Evolutionary conservation across 1,140 invertebrate genomes (phyloP), one percentile per base, ranked within the genome.

Genomic region (Matsumurasca onukii): DNA sequence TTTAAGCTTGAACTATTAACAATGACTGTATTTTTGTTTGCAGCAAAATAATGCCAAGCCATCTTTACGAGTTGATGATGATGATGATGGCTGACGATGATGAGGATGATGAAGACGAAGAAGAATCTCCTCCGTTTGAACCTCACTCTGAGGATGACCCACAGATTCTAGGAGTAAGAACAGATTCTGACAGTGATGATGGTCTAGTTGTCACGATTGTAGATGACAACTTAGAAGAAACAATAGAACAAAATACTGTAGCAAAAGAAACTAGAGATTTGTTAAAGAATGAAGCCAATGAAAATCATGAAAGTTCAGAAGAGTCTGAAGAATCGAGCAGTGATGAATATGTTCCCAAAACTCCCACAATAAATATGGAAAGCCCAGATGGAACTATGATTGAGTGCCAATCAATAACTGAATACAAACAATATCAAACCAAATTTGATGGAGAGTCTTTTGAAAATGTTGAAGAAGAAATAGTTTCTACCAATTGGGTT

Each of bases 371-470:
- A 78, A 22, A 78, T 76, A 62, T 61, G 22, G 30, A 49, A 65
- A 66, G 73, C 79, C 82, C 31, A 78, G 74, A 70, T 78, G 76
- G 63, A 72, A 76, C 64, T 29, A 27, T 59, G 22, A 9, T 59
- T 59, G 55, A 59, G 25, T 59, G 25, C 25, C 25, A 59, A 22
- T 59, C 55, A 12, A 59, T 59, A 9, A 59, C 2, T 59, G 55
- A 59, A 27, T 59, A 59, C 25, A 59, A 73, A 70, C 24, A 76
- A 75, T 67, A 73, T 69, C 34, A 49, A 71, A 71, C 51, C 73
- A 78, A 34, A 76, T 81, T 79, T 73, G 79, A 78, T 75, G 75
- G 27, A 78, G 75, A 67, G 82, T 80, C 73, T 78, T 78, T 68
- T 63, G 55, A 57, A 75, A 70, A 71, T 66, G 69, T 25, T 72